Base-by-base conservation (phyloP, 1,140 invertebrate genomes). In the Trichonephila clavipes region DNA sequence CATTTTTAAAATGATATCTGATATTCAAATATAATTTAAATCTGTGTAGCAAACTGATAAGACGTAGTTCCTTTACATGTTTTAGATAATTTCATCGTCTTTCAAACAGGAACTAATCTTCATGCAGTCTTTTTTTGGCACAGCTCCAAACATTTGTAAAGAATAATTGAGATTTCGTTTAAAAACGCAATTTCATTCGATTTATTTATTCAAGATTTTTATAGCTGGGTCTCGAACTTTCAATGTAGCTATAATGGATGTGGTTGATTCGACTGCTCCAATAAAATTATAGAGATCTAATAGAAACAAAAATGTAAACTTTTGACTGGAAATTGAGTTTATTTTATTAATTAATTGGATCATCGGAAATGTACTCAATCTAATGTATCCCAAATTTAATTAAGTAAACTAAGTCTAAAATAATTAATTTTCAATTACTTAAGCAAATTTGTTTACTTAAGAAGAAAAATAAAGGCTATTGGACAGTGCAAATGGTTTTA, bases 341-440 rank as follows among this genome's bases (percentile, higher is more conserved):
- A 77, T 34, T 77, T 77, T 77, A 77, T 77, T 77, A 77, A 77
- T 77, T 77, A 77, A 34, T 34, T 40, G 72, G 34, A 77, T 69
- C 24, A 12, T n/a, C 66, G 7, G 10, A 69, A 12, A 69, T 24
- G 66, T 24, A 69, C 24, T 69, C n/a, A 10, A n/a, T 12, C 24
- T 69, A 24, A 69, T 51, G 66, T 24, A n/a, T 69, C 3, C n/a
- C 66, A 69, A 24, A 69, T n/a, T 7, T 28, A n/a, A 24, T 24
- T 69, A 69, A 69, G 66, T 69, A 69, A 69, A 69, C 21, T 69
- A 19, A 66, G 21, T n/a, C 21, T 10, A 14, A 24, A 69, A 69
- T 69, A 69, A 69, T 69, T 69, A 69, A 24, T 24, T 69, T 69
- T 28, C 66, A 24, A 14, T 24, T 69, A 24, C 12, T n/a, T 69